Conservation (phyloP, 2,888 invertebrate species). For the Cephus pygmeus region DNA sequence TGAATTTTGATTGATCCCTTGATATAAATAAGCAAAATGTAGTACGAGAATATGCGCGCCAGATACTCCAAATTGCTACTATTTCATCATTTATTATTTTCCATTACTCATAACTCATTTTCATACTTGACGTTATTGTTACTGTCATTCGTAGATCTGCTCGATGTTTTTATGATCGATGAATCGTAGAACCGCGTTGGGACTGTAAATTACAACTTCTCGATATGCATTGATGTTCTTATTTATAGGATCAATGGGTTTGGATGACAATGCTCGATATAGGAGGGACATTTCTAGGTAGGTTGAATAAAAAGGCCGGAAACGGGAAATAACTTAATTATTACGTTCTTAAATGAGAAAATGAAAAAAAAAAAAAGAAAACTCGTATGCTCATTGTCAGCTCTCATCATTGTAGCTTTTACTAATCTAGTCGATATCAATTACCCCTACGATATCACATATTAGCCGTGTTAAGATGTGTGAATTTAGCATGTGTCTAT, state of each 20-base stretch:
- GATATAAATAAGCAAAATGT: neutral
- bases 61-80: neutral
- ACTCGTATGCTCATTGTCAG: slow-evolving; percentile 1
- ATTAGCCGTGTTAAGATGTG: slow-evolving; percentile 37
- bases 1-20: neutral
- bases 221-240: neutral
- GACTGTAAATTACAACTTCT: neutral
- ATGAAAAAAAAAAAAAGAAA: neutral
- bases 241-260: neutral
- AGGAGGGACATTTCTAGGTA: too few species aligned
- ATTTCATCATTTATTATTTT: neutral
- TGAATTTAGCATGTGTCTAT: slow-evolving; percentile 30
- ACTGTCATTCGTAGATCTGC: neutral
- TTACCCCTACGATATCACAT: slow-evolving; percentile 37
- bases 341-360: neutral
- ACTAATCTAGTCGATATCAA: slow-evolving; percentile 54
- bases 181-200: neutral
- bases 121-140: neutral
- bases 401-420: slow-evolving; percentile 41
- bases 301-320: too few species aligned
- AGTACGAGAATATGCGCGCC: neutral
- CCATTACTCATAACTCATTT: neutral
- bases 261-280: neutral
- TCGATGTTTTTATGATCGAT: neutral
- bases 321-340: too few species aligned